Evolutionary conservation across 1,140 invertebrate genomes (phyloP).

Genomic region (Agraylea sexmaculata): DNA sequence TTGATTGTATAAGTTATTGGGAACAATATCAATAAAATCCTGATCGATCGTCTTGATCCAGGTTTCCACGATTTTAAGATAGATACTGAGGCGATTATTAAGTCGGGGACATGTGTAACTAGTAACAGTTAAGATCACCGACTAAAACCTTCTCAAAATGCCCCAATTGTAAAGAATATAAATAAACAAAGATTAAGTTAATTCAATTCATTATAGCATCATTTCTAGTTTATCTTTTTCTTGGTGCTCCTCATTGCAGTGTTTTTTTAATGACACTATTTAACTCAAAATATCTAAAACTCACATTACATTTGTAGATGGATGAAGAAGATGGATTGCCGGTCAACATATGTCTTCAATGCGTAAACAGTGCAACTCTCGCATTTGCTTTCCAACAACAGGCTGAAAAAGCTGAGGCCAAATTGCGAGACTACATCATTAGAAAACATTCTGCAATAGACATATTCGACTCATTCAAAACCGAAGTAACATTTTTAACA

Average conservation of each 20-base stretch:
- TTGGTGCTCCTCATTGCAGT: no score
- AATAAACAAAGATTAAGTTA: not conserved
- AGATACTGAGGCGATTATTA: no score
- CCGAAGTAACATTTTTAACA: no score
- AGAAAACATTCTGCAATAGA: constrained; percentile 11
- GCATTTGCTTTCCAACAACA: constrained; percentile 10
- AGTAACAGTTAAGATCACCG: no score
- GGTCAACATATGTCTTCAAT: constrained; percentile 6
- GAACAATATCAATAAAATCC: no score
- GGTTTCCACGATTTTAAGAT: no score
- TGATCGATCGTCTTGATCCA: no score
- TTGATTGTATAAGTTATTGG: no score
- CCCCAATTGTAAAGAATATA: not conserved
- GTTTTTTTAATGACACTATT: not conserved
- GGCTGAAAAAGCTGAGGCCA: constrained; percentile 12
- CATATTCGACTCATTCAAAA: no score
- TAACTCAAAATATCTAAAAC: not conserved
- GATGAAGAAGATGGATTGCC: constrained; percentile 11
- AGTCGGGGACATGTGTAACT: no score
- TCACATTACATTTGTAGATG: constrained; percentile 4
- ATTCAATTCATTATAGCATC: not conserved
- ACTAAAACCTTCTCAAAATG: not conserved
- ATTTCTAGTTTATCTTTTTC: not conserved
- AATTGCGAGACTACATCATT: constrained; percentile 12
- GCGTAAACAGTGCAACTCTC: constrained; percentile 2